A percentile compares a stretch with the other conserved stretches of the same genome.
Conservation (phyloP, 2,797 vertebrate species). For the Amazona finschi region DNA sequence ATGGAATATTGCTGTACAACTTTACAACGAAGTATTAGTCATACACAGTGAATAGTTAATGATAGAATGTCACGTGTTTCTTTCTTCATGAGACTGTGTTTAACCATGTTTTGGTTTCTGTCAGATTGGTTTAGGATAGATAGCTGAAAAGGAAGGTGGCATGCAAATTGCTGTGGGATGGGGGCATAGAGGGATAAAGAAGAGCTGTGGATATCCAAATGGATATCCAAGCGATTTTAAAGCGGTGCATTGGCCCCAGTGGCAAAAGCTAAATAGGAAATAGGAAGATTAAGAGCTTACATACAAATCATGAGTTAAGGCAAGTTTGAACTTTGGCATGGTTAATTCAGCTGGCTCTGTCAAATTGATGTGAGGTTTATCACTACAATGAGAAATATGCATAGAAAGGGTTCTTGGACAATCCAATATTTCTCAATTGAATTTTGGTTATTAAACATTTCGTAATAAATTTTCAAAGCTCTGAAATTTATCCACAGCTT, state of each 20-base stretch:
- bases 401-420: background rate
- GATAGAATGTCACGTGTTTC: background rate
- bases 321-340: background rate
- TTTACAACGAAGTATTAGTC: background rate
- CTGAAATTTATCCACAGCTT: background rate
- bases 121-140: background rate
- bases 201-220: background rate
- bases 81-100: background rate
- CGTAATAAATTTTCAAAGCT: background rate
- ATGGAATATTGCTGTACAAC: background rate
- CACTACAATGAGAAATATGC: background rate
- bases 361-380: background rate
- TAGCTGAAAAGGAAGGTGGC: background rate
- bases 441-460: background rate
- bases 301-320: background rate
- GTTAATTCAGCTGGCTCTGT: background rate
- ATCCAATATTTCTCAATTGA: background rate
- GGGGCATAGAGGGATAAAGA: background rate
- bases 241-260: accelerated
- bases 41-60: background rate
- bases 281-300: background rate
- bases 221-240: background rate
- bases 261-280: background rate
- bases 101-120: background rate
- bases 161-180: background rate